Conservation (phyloP, 2,797 vertebrate species). For the Gambelia wislizenii region DNA sequence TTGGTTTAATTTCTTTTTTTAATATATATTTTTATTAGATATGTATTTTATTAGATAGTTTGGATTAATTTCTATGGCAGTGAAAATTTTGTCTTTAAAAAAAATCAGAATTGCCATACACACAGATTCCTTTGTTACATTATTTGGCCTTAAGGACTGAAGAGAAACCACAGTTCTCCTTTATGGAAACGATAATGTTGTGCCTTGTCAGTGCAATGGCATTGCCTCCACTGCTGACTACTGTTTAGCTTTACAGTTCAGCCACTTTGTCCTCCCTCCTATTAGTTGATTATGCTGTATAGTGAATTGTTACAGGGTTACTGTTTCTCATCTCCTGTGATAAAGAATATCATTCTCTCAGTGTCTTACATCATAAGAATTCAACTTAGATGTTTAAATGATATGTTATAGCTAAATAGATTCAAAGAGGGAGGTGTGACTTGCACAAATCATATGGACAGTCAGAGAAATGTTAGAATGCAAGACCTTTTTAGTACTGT, state of each 20-base stretch:
- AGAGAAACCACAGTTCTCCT: too few species aligned
- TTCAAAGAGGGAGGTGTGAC: fast-evolving
- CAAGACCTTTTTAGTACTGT: neutral
- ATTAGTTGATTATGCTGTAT: neutral
- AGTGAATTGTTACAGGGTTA: fast-evolving
- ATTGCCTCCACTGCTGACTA: neutral
- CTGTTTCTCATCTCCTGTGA: neutral
- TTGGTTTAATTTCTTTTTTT: too few species aligned
- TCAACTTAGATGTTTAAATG: neutral
- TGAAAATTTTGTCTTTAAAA: neutral
- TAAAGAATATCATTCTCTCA: neutral
- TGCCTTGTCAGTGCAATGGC: neutral
- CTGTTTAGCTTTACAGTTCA: neutral
- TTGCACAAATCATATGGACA: neutral
- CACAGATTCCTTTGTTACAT: slow-evolving; percentile 8
- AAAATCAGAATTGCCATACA: neutral
- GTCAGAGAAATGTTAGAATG: slow-evolving; percentile 1
- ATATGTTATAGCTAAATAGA: neutral
- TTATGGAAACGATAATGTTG: neutral
- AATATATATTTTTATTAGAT: too few species aligned
- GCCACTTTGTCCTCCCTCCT: slow-evolving; percentile 4
- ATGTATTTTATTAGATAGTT: too few species aligned
- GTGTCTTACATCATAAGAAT: neutral
- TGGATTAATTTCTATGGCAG: neutral
- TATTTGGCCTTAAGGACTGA: neutral